Evolutionary conservation across 2,797 vertebrate genomes (phyloP).

Genomic region (Agapornis canus): DNA sequence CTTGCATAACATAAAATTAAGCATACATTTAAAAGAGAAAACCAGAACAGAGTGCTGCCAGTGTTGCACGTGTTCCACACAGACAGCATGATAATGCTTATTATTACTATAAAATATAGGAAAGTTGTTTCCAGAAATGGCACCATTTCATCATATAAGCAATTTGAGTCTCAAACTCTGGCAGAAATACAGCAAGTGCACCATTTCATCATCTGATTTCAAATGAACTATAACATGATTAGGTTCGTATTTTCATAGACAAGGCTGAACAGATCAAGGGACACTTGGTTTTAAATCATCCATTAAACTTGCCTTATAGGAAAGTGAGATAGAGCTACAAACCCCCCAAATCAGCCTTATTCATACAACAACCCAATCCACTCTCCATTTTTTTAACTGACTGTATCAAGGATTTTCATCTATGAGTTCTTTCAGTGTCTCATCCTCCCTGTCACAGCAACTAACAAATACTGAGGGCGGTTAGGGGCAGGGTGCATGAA

Average conservation of each 20-base stretch:
- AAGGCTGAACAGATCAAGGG: conserved; percentile 13
- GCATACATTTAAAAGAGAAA: conserved; percentile 25
- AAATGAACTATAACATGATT: neutral
- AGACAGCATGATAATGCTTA: neutral
- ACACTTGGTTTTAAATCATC: neutral
- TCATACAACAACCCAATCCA: neutral
- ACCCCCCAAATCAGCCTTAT: neutral
- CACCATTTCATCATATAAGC: conserved; percentile 28
- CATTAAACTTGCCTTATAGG: neutral
- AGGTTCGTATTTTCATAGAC: conserved; percentile 13
- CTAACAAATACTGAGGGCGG: neutral
- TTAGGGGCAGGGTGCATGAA: neutral
- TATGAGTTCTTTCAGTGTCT: neutral
- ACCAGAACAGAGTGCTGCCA: neutral
- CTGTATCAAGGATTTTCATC: neutral
- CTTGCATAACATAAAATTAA: neutral
- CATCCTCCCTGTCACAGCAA: neutral
- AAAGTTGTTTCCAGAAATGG: conserved; percentile 25
- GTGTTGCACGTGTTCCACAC: neutral
- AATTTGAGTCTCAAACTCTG: conserved; percentile 29
- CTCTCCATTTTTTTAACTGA: neutral
- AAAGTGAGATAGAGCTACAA: neutral
- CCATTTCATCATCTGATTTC: conserved; percentile 8
- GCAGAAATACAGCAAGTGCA: conserved; percentile 28
- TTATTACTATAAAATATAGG: neutral